Evolutionary conservation across 2,113 vertebrate genomes (phyloP).

Genomic region (Willisornis vidua): DNA sequence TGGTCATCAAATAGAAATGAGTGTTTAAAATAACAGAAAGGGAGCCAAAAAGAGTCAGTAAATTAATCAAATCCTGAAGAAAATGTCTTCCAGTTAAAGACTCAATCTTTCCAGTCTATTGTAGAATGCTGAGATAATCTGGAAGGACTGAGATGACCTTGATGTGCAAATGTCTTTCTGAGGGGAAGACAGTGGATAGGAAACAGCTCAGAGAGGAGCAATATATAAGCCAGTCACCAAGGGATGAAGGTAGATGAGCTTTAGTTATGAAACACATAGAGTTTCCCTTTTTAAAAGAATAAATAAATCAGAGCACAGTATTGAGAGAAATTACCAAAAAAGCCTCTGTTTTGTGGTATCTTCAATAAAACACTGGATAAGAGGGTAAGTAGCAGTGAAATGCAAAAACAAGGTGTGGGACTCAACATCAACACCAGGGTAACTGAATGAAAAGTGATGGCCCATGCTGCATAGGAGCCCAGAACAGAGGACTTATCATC

Average conservation of each 20-base stretch:
- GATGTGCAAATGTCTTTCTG: rapidly evolving
- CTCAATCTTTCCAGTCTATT: neutral
- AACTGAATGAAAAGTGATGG: neutral
- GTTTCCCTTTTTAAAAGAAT: neutral
- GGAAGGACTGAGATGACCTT: neutral
- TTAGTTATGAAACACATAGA: neutral
- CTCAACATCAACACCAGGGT: neutral
- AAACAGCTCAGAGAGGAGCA: neutral
- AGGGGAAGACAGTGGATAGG: neutral
- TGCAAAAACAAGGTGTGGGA: neutral
- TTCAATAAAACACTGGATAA: neutral
- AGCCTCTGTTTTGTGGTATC: neutral
- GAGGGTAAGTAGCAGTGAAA: neutral
- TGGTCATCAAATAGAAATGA: neutral
- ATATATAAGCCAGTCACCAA: neutral
- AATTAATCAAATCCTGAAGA: neutral
- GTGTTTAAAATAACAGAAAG: neutral
- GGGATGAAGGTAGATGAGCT: neutral
- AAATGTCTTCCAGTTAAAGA: neutral
- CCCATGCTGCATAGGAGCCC: neutral
- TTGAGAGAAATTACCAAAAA: neutral
- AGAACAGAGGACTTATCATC: neutral
- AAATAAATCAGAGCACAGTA: neutral
- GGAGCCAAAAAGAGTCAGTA: neutral
- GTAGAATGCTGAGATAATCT: neutral